These are phyloP conservation scores for Cryptotis parvus DNA, from an alignment of 2,113 vertebrate species.

Conservation along the genomic window DNA sequence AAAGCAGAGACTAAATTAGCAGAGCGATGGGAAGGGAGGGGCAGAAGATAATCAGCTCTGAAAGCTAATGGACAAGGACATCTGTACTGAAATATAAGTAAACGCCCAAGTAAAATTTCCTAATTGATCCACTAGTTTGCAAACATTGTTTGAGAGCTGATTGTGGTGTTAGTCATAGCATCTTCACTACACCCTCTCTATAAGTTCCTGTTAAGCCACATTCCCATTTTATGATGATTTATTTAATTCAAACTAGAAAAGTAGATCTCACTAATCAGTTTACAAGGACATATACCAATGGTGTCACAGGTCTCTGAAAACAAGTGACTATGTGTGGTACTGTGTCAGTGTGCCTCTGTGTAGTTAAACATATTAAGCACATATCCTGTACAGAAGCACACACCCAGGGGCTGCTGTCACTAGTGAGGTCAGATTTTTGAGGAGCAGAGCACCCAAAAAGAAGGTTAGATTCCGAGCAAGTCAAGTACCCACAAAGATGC, in stretches of 20 bases:
- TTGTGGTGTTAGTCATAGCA: background rate
- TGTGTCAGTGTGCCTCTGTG: background rate
- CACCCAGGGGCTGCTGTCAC: too few relatives aligned
- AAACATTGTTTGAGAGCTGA: background rate
- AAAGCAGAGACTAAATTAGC: background rate
- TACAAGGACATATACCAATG: background rate
- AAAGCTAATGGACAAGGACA: background rate
- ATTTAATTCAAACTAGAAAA: constrained; percentile 34
- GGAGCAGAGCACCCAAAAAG: too few relatives aligned
- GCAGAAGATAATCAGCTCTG: background rate
- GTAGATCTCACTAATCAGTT: background rate
- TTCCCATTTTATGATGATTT: background rate
- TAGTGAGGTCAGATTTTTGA: too few relatives aligned
- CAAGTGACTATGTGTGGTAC: background rate
- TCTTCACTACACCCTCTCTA: background rate
- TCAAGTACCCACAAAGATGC: too few relatives aligned
- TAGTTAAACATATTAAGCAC: too few relatives aligned
- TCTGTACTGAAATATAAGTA: background rate
- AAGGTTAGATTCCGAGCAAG: too few relatives aligned
- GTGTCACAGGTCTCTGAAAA: background rate
- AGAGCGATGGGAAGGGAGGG: background rate
- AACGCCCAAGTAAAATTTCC: background rate
- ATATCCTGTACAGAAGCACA: too few relatives aligned
- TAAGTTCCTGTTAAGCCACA: background rate
- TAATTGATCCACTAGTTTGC: background rate